Percentiles rank a stretch among this genome's conserved stretches.
Conservation (phyloP, 2,888 invertebrate genomes). For the Chaetoderma sp. region DNA sequence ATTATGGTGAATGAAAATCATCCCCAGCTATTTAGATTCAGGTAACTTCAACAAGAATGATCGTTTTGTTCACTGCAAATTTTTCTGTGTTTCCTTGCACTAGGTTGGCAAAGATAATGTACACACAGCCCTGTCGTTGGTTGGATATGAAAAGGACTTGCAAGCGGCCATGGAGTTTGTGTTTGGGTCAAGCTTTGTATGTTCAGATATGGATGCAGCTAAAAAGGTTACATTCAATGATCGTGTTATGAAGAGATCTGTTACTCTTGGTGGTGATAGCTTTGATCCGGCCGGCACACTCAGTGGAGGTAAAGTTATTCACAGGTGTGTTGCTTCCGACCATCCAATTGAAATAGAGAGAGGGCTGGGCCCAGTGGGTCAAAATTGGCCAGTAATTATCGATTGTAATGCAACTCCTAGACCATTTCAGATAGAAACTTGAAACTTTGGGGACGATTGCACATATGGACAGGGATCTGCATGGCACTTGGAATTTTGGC, state of each 20-base stretch:
- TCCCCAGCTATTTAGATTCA: too few species aligned
- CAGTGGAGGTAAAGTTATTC: conserved; percentile 81
- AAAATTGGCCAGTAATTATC: too few species aligned
- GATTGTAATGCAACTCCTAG: too few species aligned
- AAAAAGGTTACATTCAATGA: conserved; percentile 83
- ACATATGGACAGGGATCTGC: too few species aligned
- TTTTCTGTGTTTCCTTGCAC: conserved; percentile 12
- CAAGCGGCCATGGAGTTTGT: conserved; percentile 87
- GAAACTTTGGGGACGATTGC: too few species aligned
- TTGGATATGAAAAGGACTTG: conserved; percentile 78
- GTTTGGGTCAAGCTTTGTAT: conserved; percentile 88
- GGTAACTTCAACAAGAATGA: too few species aligned
- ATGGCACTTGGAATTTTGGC: too few species aligned
- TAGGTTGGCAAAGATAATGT: conserved; percentile 86
- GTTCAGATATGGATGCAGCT: conserved; percentile 84
- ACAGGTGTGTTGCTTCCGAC: too few species aligned
- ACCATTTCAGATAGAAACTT: too few species aligned
- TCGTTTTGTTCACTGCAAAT: background rate
- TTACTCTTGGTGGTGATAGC: conserved; percentile 92
- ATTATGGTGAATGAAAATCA: too few species aligned
- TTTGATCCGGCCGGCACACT: conserved; percentile 91
- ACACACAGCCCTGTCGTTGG: conserved; percentile 82
- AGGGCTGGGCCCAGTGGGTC: too few species aligned
- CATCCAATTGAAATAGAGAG: too few species aligned
- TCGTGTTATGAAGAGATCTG: conserved; percentile 71